These are phyloP conservation scores for Prolemur simus DNA, from an alignment of 2,113 vertebrate genomes.

Conservation along the genomic window DNA sequence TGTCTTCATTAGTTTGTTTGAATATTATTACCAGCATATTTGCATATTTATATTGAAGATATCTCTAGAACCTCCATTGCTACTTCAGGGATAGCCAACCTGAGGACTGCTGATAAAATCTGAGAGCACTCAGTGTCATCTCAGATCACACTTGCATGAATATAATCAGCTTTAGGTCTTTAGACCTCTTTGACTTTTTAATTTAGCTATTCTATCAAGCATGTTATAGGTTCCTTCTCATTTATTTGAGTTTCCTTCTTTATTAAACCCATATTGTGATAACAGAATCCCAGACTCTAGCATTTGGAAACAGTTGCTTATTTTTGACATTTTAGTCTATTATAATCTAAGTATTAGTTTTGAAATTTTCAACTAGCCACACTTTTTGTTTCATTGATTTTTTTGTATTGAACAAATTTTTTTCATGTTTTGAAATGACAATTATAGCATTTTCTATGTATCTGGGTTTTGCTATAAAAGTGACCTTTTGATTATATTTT, in stretches of 20 bases:
- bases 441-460: neutral
- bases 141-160: neutral
- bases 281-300: neutral
- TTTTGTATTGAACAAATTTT: neutral
- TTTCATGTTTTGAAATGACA: neutral
- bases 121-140: neutral
- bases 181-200: neutral
- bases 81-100: neutral
- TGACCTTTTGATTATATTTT: neutral
- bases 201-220: neutral
- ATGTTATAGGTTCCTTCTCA: neutral
- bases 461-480: neutral
- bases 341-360: neutral
- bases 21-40: neutral
- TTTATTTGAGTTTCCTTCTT: neutral
- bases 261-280: neutral
- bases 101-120: neutral
- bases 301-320: neutral
- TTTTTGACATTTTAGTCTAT: slow-evolving; percentile 25
- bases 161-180: neutral
- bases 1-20: neutral
- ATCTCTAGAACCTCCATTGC: neutral
- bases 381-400: slow-evolving; percentile 20
- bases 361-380: slow-evolving; percentile 17
- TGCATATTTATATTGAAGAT: neutral